phyloP scores from a whole-genome alignment of 2,888 invertebrate genomes.

The Drosophila greeni region DNA sequence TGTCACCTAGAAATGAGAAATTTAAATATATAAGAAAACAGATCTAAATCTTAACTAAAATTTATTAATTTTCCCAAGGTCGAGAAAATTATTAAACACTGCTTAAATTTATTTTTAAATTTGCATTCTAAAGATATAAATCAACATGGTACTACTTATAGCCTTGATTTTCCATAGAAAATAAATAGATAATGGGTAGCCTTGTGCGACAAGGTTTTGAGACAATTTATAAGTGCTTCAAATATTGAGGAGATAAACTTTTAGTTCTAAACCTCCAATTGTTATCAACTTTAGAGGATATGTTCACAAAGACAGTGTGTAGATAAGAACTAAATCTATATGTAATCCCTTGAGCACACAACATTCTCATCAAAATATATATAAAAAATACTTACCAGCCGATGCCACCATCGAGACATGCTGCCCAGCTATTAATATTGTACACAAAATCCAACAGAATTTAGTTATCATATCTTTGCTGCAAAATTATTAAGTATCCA shows the following conservation, averaged over 20 bases:
- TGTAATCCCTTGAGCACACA: slow-evolving; percentile 1
- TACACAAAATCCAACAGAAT: slow-evolving; percentile 5
- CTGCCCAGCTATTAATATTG: slow-evolving; percentile 12
- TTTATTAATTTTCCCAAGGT: neutral
- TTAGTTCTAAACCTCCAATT: neutral
- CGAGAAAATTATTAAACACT: neutral
- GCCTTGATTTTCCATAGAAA: slow-evolving; percentile 5
- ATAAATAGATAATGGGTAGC: slow-evolving; percentile 5
- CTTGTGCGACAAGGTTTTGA: slow-evolving; percentile 3
- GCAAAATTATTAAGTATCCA: neutral
- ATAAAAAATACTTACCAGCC: slow-evolving; percentile 7
- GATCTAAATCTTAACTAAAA: no score
- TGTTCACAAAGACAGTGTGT: neutral
- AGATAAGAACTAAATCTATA: slow-evolving; percentile 1
- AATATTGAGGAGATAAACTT: neutral
- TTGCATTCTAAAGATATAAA: neutral
- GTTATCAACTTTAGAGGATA: neutral
- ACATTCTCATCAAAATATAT: slow-evolving; percentile 6
- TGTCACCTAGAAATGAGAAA: slow-evolving; percentile 53
- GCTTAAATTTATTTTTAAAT: neutral
- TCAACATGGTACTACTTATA: neutral
- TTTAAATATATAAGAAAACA: neutral
- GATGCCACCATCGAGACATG: slow-evolving; percentile 4
- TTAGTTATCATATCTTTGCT: slow-evolving; percentile 1
- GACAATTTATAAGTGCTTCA: neutral